Conservation (phyloP, 2,797 vertebrate genomes). For the Trachurus trachurus region DNA sequence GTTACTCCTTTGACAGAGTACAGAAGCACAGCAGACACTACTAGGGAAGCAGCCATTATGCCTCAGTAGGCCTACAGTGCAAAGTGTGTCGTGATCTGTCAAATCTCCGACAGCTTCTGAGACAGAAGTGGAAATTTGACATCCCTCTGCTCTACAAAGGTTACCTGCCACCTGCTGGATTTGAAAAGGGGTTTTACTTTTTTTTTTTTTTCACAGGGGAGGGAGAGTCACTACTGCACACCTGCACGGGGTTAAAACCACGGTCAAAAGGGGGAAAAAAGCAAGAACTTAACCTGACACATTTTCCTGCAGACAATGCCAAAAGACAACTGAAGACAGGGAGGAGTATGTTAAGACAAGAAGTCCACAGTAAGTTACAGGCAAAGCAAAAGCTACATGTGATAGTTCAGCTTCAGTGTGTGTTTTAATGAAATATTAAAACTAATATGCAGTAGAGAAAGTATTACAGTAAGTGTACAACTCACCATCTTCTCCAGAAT, state of each 20-base stretch:
- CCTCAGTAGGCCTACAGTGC: constrained; percentile 42
- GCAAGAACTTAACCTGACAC: constrained; percentile 84
- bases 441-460: background rate
- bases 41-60: constrained; percentile 35
- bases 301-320: constrained; percentile 85
- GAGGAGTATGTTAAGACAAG: constrained; percentile 39
- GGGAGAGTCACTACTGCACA: constrained; percentile 64
- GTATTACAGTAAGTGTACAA: constrained; percentile 37
- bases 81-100: constrained; percentile 64
- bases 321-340: constrained; percentile 79
- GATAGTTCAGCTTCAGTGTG: background rate
- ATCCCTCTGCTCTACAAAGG: constrained; percentile 68
- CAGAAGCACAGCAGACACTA: constrained; percentile 36
- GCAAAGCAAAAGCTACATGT: constrained; percentile 29
- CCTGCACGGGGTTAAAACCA: constrained; percentile 55
- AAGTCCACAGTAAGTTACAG: constrained; percentile 43
- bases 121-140: constrained; percentile 67
- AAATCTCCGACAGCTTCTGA: constrained; percentile 68
- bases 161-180: constrained; percentile 71
- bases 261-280: constrained; percentile 18
- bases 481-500: constrained; percentile 97
- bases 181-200: constrained; percentile 25
- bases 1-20: constrained; percentile 15
- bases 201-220: constrained; percentile 29
- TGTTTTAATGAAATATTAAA: constrained; percentile 8